phyloP scores from a whole-genome alignment of 2,888 invertebrate species.

The Mythimna vitellina region DNA sequence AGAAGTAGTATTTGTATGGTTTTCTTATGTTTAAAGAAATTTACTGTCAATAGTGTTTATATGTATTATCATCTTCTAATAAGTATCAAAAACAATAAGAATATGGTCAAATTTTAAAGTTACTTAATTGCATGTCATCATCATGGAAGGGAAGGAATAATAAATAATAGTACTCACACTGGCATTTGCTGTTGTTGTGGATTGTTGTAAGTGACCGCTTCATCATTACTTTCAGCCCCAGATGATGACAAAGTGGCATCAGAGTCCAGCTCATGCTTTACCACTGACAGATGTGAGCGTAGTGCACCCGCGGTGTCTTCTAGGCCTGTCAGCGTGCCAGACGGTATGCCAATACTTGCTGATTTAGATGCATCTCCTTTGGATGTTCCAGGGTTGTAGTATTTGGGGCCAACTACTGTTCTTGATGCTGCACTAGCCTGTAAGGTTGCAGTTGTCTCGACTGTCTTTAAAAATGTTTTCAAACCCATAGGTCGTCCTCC shows the following conservation, averaged over 20 bases:
- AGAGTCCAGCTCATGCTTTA: conserved; percentile 95
- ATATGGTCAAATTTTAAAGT: neutral
- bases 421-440: conserved; percentile 85
- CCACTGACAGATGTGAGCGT: conserved; percentile 93
- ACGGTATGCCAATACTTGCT: conserved; percentile 90
- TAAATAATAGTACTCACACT: conserved; percentile 92
- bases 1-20: neutral
- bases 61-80: neutral
- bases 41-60: no score
- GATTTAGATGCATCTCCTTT: conserved; percentile 94
- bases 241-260: conserved; percentile 98
- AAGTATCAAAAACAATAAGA: neutral
- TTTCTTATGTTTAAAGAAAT: no score
- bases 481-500: conserved; percentile 84
- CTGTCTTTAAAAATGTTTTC: conserved; percentile 84
- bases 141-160: no score
- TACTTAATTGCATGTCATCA: no score
- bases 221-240: conserved; percentile 98
- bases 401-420: conserved; percentile 81
- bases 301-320: conserved; percentile 94
- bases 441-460: conserved; percentile 84
- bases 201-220: conserved; percentile 95
- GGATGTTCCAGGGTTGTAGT: conserved; percentile 90
- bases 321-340: conserved; percentile 93
- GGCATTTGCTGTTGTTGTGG: conserved; percentile 93